A percentile compares a stretch with the other conserved stretches of the same genome.
Evolutionary conservation across 2,797 vertebrate species (phyloP).

Genomic region (Tapirus indicus): DNA sequence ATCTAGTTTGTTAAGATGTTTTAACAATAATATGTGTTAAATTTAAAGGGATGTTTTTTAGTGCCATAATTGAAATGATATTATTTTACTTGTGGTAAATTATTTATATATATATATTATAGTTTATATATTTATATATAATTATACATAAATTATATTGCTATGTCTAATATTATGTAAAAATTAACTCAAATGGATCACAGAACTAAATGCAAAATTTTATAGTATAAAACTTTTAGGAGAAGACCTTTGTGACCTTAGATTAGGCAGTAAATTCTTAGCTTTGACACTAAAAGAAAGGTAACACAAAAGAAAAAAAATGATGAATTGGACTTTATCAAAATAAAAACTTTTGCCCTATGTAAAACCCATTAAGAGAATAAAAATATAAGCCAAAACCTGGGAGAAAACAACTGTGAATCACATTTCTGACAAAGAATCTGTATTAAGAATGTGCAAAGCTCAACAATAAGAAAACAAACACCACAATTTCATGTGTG

Average conservation of each 20-base stretch:
- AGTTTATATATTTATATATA: neutral
- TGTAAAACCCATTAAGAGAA: neutral
- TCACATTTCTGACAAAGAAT: neutral
- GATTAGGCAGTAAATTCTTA: neutral
- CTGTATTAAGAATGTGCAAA: neutral
- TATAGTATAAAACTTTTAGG: neutral
- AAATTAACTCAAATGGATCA: neutral
- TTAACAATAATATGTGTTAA: neutral
- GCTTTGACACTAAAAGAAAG: neutral
- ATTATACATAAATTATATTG: neutral
- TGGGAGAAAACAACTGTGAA: neutral
- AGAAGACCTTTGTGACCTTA: neutral
- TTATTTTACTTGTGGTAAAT: neutral
- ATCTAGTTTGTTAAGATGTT: neutral
- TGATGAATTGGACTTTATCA: neutral
- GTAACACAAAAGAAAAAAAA: neutral
- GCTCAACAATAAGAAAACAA: neutral
- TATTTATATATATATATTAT: neutral
- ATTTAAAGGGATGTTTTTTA: neutral
- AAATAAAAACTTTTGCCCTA: neutral
- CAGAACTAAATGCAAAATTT: neutral
- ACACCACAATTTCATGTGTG: neutral
- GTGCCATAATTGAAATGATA: neutral
- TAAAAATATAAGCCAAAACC: neutral
- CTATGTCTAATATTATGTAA: neutral